Evolutionary conservation across 2,888 invertebrate species (phyloP).

Genomic region (Apodemia duryi): DNA sequence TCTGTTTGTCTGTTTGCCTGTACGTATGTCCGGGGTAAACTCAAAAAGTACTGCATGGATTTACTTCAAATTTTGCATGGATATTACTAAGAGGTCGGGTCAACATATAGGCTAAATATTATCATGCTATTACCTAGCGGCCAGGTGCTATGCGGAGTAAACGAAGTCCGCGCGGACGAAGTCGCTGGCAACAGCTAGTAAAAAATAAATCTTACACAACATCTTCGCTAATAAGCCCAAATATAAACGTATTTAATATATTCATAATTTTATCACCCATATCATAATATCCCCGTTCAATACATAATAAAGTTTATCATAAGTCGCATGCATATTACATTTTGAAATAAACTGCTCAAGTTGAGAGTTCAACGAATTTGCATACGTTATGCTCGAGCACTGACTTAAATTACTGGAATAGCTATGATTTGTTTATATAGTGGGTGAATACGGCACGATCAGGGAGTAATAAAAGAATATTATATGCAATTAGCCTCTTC

Average conservation of each 20-base stretch:
- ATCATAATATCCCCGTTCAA: conserved; percentile 4
- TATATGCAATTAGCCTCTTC: conserved; percentile 9
- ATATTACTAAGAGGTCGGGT: too few relatives aligned
- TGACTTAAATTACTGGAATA: conserved; percentile 8
- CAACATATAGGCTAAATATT: too few relatives aligned
- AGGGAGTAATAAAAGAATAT: conserved; percentile 1
- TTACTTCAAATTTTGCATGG: too few relatives aligned
- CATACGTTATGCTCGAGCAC: conserved; percentile 28
- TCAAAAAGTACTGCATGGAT: too few relatives aligned
- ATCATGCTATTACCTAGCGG: too few relatives aligned
- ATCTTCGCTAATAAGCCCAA: not conserved
- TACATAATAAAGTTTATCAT: conserved; percentile 12
- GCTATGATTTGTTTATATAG: conserved; percentile 10
- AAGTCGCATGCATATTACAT: conserved; percentile 2
- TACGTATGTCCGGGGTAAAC: too few relatives aligned
- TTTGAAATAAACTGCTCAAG: conserved; percentile 24
- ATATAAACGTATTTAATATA: not conserved
- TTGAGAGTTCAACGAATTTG: conserved; percentile 36
- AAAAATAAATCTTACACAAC: too few relatives aligned
- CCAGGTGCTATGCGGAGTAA: too few relatives aligned
- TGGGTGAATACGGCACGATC: not conserved
- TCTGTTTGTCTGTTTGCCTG: too few relatives aligned
- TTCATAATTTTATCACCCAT: conserved; percentile 7
- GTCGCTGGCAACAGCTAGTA: too few relatives aligned
- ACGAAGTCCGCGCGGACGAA: too few relatives aligned